Conservation (phyloP, 2,113 vertebrate species). For the Plestiodon gilberti region DNA sequence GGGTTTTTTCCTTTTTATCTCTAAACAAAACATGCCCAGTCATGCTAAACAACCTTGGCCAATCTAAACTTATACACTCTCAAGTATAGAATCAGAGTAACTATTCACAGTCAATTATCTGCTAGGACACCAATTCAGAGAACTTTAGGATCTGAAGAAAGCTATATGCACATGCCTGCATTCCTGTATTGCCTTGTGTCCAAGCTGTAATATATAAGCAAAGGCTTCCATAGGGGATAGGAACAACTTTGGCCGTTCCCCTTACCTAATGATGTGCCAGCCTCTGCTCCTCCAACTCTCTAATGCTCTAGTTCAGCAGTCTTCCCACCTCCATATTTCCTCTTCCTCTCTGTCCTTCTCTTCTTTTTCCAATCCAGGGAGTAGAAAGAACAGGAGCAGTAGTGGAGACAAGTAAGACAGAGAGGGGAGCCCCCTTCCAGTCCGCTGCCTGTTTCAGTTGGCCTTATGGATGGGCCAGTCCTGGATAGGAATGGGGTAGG, state of each 20-base stretch:
- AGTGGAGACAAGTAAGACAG: too few relatives aligned
- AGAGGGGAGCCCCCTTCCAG: too few relatives aligned
- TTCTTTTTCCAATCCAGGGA: too few relatives aligned
- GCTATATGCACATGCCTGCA: neutral
- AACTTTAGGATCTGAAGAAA: neutral
- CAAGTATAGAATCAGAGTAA: neutral
- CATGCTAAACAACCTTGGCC: slow-evolving; percentile 24
- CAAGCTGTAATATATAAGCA: neutral
- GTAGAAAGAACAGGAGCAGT: too few relatives aligned
- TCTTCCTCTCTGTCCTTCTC: too few relatives aligned
- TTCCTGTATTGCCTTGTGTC: neutral
- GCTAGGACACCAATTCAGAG: neutral
- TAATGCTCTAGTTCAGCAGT: too few relatives aligned
- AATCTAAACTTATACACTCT: neutral
- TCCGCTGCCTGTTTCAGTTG: too few relatives aligned
- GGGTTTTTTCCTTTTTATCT: neutral
- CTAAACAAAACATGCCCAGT: slow-evolving; percentile 22
- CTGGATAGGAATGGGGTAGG: neutral
- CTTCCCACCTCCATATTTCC: too few relatives aligned
- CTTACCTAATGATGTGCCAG: too few relatives aligned
- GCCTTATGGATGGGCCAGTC: too few relatives aligned
- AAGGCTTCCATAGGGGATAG: neutral
- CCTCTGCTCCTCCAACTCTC: too few relatives aligned
- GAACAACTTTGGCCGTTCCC: neutral
- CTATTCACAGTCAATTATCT: neutral